Base-by-base conservation (phyloP, 2,113 vertebrate genomes). In the Pluvialis apricaria region DNA sequence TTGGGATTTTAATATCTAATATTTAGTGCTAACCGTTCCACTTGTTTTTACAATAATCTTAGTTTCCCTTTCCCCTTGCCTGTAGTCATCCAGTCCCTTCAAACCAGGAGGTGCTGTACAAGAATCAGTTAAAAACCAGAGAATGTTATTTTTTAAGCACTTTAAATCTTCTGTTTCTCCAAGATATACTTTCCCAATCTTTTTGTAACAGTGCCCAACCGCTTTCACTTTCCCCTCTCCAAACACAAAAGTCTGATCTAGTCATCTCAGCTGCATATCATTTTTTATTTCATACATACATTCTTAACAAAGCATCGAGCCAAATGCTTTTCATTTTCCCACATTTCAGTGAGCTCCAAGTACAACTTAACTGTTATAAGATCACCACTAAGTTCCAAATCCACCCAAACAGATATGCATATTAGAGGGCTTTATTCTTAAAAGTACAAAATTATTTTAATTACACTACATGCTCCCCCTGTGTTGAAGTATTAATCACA, bases 211-310 rank as follows among this genome's bases (percentile, higher is more conserved):
- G 20, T 45, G 21, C 40, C 68, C 68, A 90, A 24, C 19, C 18
- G 4, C 47, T 34, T 60, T 14, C 21, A 29, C 58, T 21, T 66
- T 15, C 86, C 6, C 0, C 61, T 84, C 69, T 85, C 57, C 89
- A 38, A 69, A 83, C 78, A 95, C 91, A 92, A 9, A 54, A 89
- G 40, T 52, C 70, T 89, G 17, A 10, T 58, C 51, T 92, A 10
- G 18, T 55, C 26, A 13, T 73, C 70, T 90, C 84, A 22, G 81
- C 58, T 85, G 94, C 1, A 3, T 49, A 89, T 69, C 61, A 65
- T 32, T 58, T 81, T 97, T 97, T 97, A 96, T 97, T 97, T 95
- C 11, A 6, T 96, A 97, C 94, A 54, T 94, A 96, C 94, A 94
- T 60, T 88, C 85, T 88, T 61, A 92, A 95, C 97, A 94, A 90